Conservation (phyloP, 2,113 vertebrate genomes). For the Corythaeola cristata region DNA sequence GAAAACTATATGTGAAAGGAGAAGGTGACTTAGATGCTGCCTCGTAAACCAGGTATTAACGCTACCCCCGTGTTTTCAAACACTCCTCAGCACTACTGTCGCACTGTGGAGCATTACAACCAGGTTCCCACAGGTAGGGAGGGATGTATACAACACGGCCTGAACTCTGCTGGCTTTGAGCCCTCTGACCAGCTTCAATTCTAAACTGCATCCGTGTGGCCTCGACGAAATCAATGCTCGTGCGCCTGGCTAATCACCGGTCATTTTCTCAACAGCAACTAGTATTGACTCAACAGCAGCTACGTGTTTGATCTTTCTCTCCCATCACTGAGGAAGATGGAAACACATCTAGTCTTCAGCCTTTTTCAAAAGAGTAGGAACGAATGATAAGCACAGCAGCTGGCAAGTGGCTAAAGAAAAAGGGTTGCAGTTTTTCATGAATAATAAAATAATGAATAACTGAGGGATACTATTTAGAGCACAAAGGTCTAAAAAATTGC, state of each 20-base stretch:
- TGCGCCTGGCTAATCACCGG: not conserved
- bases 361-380: not conserved
- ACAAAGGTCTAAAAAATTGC: not conserved
- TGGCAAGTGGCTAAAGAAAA: constrained; percentile 3
- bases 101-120: not conserved
- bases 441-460: constrained; percentile 18
- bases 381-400: not conserved
- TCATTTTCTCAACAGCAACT: not conserved
- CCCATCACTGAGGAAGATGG: not conserved
- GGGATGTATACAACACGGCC: not conserved
- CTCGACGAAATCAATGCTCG: fast-evolving
- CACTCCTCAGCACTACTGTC: not conserved
- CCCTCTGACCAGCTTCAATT: not conserved
- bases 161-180: not conserved
- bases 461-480: not conserved
- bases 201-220: not conserved
- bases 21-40: not conserved
- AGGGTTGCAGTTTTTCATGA: not conserved
- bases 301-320: not conserved
- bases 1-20: not conserved
- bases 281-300: not conserved
- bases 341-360: not conserved
- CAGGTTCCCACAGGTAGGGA: not conserved
- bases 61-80: not conserved
- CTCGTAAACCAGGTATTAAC: not conserved